These are phyloP conservation scores for Argyrosomus japonicus DNA, from an alignment of 2,113 vertebrate genomes.

Conservation along the genomic window DNA sequence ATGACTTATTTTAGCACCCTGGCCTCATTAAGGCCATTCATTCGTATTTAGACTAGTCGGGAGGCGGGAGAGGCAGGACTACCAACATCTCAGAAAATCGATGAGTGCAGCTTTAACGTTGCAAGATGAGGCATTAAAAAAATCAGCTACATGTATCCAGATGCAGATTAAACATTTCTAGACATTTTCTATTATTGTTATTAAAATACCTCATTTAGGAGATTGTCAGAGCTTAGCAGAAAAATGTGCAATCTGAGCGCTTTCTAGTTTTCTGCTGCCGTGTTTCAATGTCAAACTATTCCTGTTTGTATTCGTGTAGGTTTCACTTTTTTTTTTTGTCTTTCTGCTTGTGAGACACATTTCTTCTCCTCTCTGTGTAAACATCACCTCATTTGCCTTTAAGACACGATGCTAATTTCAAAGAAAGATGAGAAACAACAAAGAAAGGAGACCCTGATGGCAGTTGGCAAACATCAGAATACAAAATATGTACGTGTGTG, in stretches of 20 bases:
- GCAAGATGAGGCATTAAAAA: background rate
- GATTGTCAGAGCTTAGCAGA: background rate
- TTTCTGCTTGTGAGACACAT: background rate
- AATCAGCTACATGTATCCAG: background rate
- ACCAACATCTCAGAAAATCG: too few species aligned
- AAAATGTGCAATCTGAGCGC: background rate
- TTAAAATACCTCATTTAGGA: background rate
- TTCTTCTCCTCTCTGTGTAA: background rate
- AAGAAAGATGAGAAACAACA: constrained; percentile 8
- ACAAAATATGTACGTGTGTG: constrained; percentile 11
- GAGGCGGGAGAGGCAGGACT: too few species aligned
- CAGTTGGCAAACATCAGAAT: constrained; percentile 31
- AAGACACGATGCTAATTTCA: background rate
- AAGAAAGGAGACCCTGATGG: constrained; percentile 10
- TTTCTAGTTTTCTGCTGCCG: background rate
- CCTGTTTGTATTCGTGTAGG: background rate
- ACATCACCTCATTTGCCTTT: background rate
- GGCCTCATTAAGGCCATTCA: too few species aligned
- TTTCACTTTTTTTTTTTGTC: background rate
- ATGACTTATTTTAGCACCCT: too few species aligned
- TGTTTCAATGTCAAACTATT: background rate
- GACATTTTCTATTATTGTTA: background rate
- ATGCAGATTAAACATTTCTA: background rate
- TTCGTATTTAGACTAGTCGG: too few species aligned
- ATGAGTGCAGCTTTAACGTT: background rate